Conservation (phyloP, 1,140 invertebrate genomes). For the Ceratina japonica region DNA sequence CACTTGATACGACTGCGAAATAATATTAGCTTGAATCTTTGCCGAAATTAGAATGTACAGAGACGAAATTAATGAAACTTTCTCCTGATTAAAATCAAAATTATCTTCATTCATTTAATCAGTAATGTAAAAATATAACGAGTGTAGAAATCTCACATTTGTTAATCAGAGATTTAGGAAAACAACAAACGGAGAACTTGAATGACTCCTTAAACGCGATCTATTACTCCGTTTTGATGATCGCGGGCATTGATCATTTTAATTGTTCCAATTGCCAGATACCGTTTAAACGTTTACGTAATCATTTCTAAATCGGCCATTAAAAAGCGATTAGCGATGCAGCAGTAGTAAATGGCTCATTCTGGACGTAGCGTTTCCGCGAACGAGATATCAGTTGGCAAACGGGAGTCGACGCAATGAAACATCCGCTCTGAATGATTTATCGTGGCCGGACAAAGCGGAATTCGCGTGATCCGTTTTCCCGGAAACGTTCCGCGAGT, state of each 20-base stretch:
- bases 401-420: slow-evolving; percentile 37
- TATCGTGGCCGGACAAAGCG: neutral
- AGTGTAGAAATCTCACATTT: too few species aligned
- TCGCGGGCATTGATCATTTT: neutral
- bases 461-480: slow-evolving; percentile 5
- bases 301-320: neutral
- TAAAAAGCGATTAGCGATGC: neutral
- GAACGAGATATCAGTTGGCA: slow-evolving; percentile 33
- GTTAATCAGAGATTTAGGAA: too few species aligned
- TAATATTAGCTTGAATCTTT: too few species aligned
- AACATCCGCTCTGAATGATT: slow-evolving; percentile 16
- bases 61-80: too few species aligned
- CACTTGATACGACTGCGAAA: neutral
- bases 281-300: slow-evolving; percentile 5
- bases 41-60: neutral
- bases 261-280: neutral
- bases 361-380: neutral
- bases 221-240: neutral
- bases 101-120: too few species aligned
- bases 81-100: too few species aligned
- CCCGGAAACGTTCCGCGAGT: slow-evolving; percentile 16
- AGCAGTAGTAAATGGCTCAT: neutral
- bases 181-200: too few species aligned
- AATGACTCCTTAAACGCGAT: neutral
- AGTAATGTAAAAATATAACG: too few species aligned